Conservation (phyloP, 2,888 invertebrate genomes). For the Diachrysia chrysitis region DNA sequence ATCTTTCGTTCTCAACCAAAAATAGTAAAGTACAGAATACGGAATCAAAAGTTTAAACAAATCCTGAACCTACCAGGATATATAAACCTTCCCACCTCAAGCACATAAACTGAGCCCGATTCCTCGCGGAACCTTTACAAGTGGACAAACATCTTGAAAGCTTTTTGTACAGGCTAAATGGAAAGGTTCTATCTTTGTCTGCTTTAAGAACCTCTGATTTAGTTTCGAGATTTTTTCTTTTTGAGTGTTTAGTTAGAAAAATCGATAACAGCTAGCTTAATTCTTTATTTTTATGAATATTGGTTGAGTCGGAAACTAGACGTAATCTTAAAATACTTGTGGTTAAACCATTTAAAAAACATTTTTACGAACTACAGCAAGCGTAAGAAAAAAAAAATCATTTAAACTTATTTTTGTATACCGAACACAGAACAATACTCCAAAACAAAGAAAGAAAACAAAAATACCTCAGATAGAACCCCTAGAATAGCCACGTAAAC, state of each 20-base stretch:
- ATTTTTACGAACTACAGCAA: too few species aligned
- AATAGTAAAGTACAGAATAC: background rate
- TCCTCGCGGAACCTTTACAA: background rate
- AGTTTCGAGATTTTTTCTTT: background rate
- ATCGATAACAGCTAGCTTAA: too few species aligned
- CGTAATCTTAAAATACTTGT: too few species aligned
- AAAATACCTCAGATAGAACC: background rate
- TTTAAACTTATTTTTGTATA: too few species aligned
- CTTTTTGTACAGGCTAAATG: background rate
- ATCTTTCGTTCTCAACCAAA: background rate
- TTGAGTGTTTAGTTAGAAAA: too few species aligned
- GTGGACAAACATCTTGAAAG: conserved; percentile 4
- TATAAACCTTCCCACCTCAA: background rate
- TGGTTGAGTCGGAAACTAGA: too few species aligned
- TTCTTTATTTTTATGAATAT: too few species aligned
- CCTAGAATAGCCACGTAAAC: background rate
- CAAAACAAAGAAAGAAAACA: too few species aligned
- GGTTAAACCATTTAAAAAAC: too few species aligned
- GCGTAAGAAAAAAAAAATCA: too few species aligned
- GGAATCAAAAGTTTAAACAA: background rate
- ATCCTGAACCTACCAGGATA: background rate
- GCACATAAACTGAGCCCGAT: conserved; percentile 4
- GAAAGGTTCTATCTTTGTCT: background rate
- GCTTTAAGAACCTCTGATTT: background rate
- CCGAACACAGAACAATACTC: too few species aligned